phyloP scores from a whole-genome alignment of 2,113 vertebrate species.

The Phocoena phocoena region DNA sequence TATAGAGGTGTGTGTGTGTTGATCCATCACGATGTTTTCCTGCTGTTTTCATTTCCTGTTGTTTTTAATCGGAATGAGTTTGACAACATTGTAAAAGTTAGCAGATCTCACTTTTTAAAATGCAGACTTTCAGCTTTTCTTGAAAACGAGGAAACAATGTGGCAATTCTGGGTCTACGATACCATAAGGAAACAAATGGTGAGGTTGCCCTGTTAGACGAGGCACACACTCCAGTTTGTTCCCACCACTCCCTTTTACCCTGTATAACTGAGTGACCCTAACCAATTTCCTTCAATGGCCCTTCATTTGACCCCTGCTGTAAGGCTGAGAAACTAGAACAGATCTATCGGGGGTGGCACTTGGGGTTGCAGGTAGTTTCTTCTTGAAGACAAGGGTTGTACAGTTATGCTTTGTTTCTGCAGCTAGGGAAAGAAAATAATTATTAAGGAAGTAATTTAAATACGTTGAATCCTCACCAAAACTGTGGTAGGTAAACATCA shows the following conservation, averaged over 20 bases:
- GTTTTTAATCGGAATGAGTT: not conserved
- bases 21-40: not conserved
- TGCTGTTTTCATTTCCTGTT: not conserved
- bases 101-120: not conserved
- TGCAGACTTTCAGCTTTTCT: not conserved
- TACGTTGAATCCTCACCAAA: not conserved
- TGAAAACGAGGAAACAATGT: not conserved
- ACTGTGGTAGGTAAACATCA: not conserved
- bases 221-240: not conserved
- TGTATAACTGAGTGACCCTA: not conserved
- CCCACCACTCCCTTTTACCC: not conserved
- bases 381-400: not conserved
- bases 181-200: not conserved
- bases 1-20: not conserved
- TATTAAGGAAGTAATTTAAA: not conserved
- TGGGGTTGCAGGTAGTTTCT: not conserved
- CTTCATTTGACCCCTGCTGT: not conserved
- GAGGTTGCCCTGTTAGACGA: not conserved
- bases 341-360: not conserved
- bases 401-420: not conserved
- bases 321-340: not conserved
- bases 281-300: not conserved
- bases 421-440: not conserved
- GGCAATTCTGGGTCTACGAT: not conserved
- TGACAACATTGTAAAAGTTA: not conserved